A percentile compares a stretch with the other conserved stretches of the same genome.
These are phyloP conservation scores for Leptinotarsa texana DNA, from an alignment of 1,140 invertebrate genomes.

Conservation along the genomic window DNA sequence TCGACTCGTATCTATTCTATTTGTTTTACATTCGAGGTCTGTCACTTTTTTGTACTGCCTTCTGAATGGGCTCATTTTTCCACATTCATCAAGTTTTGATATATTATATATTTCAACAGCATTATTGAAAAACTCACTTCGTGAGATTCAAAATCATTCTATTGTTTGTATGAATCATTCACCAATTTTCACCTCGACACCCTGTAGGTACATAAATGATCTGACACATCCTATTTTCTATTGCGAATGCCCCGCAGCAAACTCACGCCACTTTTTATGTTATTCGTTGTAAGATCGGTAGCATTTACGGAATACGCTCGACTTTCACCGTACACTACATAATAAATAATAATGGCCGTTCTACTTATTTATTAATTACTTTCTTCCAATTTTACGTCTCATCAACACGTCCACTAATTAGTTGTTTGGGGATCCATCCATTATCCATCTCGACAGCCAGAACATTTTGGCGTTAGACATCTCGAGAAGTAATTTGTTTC, in stretches of 20 bases:
- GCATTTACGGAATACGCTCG: constrained; percentile 16
- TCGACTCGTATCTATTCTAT: no score
- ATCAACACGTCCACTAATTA: constrained; percentile 34
- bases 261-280: constrained; percentile 15
- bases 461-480: constrained; percentile 26
- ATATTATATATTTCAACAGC: no score
- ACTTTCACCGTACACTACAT: constrained; percentile 18
- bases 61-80: no score
- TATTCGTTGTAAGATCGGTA: constrained; percentile 12
- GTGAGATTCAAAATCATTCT: no score
- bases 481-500: constrained; percentile 40
- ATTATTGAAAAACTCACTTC: no score
- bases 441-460: constrained; percentile 38
- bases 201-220: neutral
- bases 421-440: constrained; percentile 37
- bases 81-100: no score
- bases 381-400: constrained; percentile 28
- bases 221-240: constrained; percentile 7
- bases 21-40: no score
- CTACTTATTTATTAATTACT: constrained; percentile 38
- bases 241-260: neutral
- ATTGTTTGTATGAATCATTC: no score
- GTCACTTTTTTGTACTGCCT: no score
- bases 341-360: constrained; percentile 26
- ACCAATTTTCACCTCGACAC: neutral